Evolutionary conservation across 2,797 vertebrate species (phyloP).

Genomic region (Bucorvus abyssinicus): DNA sequence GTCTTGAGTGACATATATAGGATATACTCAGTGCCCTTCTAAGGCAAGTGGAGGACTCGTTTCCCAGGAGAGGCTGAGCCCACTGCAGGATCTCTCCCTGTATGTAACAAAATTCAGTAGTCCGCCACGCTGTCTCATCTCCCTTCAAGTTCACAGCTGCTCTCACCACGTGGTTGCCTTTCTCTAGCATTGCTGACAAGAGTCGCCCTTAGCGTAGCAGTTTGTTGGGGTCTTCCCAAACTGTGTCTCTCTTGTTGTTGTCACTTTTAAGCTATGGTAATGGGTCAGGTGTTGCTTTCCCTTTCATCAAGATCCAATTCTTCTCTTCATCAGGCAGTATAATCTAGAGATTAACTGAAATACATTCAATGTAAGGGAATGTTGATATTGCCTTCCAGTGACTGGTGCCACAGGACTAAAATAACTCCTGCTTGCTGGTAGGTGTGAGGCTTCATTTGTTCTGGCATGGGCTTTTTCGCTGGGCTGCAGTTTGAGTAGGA

Average conservation of each 20-base stretch:
- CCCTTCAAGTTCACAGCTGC: neutral
- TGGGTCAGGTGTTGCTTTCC: neutral
- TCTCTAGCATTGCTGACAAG: neutral
- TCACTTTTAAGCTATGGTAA: neutral
- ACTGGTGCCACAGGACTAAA: neutral
- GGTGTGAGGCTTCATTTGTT: neutral
- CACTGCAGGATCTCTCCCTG: neutral
- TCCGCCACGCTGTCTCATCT: neutral
- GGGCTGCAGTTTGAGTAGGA: neutral
- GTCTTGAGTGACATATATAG: neutral
- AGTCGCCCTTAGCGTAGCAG: neutral
- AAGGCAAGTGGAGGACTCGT: fast-evolving
- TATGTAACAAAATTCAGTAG: neutral
- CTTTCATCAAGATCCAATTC: neutral
- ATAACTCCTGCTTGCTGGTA: neutral
- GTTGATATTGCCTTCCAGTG: neutral
- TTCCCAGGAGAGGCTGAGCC: neutral
- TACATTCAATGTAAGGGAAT: neutral
- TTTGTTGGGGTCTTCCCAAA: neutral
- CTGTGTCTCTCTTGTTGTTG: fast-evolving
- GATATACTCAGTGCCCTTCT: neutral
- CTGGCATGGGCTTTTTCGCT: neutral
- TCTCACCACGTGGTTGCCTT: neutral
- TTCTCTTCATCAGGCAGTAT: neutral
- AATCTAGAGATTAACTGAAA: constrained; percentile 7